Percentiles rank a stretch among this genome's conserved stretches.
Evolutionary conservation across 2,113 vertebrate genomes (phyloP).

Genomic region (Ctenomys sociabilis): DNA sequence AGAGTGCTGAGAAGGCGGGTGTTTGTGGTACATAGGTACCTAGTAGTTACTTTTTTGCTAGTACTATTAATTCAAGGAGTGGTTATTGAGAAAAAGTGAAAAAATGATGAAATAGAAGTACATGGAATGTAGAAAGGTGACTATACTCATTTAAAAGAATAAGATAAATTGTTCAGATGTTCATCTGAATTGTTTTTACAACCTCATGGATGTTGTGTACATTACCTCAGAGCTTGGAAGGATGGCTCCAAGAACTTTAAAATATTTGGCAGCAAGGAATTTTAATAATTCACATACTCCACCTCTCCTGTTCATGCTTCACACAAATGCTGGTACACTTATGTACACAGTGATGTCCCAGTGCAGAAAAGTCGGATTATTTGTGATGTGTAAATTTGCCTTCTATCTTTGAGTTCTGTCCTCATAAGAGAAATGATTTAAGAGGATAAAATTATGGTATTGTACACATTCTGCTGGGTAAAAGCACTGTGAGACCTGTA

Average conservation of each 20-base stretch:
- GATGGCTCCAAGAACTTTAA: background rate
- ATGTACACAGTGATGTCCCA: background rate
- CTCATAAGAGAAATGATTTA: constrained; percentile 17
- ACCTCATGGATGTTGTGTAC: background rate
- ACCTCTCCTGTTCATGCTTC: background rate
- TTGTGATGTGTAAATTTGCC: background rate
- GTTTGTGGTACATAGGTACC: too few species aligned
- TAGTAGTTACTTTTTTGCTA: background rate
- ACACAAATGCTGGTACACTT: background rate
- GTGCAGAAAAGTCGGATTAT: background rate
- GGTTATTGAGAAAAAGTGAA: background rate
- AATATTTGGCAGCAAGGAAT: background rate
- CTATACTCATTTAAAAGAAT: background rate
- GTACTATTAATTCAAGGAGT: background rate
- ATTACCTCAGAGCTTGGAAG: background rate
- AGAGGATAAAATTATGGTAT: background rate
- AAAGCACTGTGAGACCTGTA: background rate
- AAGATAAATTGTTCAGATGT: background rate
- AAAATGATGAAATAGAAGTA: constrained; percentile 6
- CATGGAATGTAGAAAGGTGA: background rate
- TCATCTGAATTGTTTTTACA: background rate
- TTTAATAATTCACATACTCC: background rate
- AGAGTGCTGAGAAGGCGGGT: background rate
- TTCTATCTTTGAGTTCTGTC: constrained; percentile 30
- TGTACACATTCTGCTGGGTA: background rate